Conservation (phyloP, 1,140 invertebrate genomes). For the Platorchestia sp. region DNA sequence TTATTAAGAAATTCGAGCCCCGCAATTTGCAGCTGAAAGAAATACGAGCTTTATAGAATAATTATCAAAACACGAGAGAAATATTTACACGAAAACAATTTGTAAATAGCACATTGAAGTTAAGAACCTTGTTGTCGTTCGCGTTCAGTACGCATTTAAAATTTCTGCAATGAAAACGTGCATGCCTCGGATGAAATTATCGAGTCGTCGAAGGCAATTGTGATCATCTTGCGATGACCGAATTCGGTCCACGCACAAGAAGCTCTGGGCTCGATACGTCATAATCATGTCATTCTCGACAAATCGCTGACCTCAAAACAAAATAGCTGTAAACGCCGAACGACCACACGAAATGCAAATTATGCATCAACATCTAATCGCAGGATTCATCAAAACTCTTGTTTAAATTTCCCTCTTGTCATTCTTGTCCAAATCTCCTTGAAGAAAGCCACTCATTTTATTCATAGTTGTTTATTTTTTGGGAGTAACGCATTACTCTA, state of each 20-base stretch:
- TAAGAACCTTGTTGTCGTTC: not conserved
- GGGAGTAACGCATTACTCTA: not conserved
- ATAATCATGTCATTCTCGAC: conserved; percentile 29
- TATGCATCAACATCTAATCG: not conserved
- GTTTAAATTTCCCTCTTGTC: too few relatives aligned
- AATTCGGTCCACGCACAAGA: not conserved
- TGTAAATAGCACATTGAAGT: not conserved
- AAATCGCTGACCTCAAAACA: conserved; percentile 11
- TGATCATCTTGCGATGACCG: not conserved
- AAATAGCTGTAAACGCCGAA: conserved; percentile 16
- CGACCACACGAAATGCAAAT: not conserved
- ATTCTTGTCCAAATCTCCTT: too few relatives aligned
- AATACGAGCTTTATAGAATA: too few relatives aligned
- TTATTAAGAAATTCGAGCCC: too few relatives aligned
- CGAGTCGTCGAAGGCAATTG: not conserved
- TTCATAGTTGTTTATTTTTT: not conserved
- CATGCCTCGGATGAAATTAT: not conserved
- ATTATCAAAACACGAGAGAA: not conserved
- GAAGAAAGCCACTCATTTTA: too few relatives aligned
- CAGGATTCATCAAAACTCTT: not conserved
- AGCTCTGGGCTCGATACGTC: conserved; percentile 25
- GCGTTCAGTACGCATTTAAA: not conserved
- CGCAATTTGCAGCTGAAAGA: too few relatives aligned
- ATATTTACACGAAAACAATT: not conserved
- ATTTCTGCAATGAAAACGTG: not conserved